Percentiles rank a stretch among this genome's conserved stretches.
Evolutionary conservation across 2,888 invertebrate species (phyloP).

Genomic region (Drosophila imparisetae): DNA sequence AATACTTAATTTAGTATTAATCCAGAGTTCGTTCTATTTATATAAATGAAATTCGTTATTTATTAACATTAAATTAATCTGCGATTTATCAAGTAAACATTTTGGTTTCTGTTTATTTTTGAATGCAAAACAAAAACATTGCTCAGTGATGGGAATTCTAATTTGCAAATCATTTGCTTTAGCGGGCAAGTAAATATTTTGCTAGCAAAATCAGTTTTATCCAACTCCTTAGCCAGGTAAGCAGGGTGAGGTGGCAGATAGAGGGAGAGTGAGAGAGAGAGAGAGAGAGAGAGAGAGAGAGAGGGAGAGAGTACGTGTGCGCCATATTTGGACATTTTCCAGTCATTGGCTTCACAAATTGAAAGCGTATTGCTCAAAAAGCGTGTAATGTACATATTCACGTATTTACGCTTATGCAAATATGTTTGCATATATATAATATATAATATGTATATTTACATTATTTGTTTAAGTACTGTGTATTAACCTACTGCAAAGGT

Average conservation of each 20-base stretch:
- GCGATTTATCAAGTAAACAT: constrained; percentile 4
- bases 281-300: too few relatives aligned
- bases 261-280: neutral
- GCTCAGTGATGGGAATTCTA: constrained; percentile 1
- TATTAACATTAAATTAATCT: neutral
- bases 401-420: constrained; percentile 13
- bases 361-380: constrained; percentile 1
- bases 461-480: neutral
- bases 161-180: constrained; percentile 23
- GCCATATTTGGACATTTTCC: constrained; percentile 1
- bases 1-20: neutral
- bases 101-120: neutral
- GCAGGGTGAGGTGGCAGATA: too few relatives aligned
- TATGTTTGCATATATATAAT: constrained; percentile 1
- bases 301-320: neutral
- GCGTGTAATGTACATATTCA: constrained; percentile 4
- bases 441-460: neutral
- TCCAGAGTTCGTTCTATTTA: neutral
- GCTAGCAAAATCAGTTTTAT: constrained; percentile 29
- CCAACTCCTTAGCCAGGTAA: neutral
- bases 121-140: neutral
- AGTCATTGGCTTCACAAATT: constrained; percentile 15
- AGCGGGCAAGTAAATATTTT: constrained; percentile 36
- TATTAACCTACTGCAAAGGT: neutral
- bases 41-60: neutral